Evolutionary conservation across 2,888 invertebrate species (phyloP).

Genomic region (Tetragonisca angustula): DNA sequence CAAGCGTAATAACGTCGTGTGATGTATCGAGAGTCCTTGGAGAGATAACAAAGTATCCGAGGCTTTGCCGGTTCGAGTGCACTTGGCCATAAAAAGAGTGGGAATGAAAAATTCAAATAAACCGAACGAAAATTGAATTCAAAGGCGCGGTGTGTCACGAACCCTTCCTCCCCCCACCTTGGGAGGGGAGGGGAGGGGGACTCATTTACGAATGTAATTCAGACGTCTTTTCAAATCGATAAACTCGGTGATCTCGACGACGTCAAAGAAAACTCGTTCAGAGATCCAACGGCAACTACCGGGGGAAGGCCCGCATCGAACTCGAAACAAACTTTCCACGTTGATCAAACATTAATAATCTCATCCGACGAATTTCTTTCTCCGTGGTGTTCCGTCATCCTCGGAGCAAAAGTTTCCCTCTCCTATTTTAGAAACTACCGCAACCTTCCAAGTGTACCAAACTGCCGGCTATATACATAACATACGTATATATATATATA

Average conservation of each 20-base stretch:
- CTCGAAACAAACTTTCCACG: not conserved
- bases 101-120: not conserved
- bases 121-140: not conserved
- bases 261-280: not conserved
- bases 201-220: not conserved
- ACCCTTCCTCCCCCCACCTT: too few species aligned
- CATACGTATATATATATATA: too few species aligned
- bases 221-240: too few species aligned
- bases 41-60: conserved; percentile 28
- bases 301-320: not conserved
- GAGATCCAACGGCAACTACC: not conserved
- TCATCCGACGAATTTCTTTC: conserved; percentile 11
- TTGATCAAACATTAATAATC: conserved; percentile 24
- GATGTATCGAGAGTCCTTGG: conserved; percentile 39
- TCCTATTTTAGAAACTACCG: not conserved
- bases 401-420: conserved; percentile 4
- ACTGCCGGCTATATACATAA: not conserved
- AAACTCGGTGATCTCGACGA: not conserved
- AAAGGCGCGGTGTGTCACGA: too few species aligned
- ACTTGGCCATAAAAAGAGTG: conserved; percentile 5
- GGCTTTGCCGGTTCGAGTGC: not conserved
- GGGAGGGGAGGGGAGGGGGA: not conserved
- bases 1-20: conserved; percentile 22
- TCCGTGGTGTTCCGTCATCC: conserved; percentile 4
- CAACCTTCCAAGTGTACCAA: not conserved